These are phyloP conservation scores for Coenonympha arcania DNA, from an alignment of 2,888 invertebrate genomes.

Conservation along the genomic window DNA sequence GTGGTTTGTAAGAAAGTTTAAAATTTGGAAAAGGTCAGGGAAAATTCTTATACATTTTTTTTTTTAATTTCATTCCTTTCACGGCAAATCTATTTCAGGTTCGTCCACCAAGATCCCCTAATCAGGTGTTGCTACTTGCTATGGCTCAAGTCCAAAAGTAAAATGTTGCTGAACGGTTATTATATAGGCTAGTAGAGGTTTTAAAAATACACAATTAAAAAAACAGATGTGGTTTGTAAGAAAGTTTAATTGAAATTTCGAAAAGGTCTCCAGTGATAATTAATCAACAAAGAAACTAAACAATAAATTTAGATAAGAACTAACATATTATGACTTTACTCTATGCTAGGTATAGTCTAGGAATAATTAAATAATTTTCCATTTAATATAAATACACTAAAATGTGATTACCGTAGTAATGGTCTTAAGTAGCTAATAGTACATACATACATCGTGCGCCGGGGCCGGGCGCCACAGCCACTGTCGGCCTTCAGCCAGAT, in stretches of 20 bases:
- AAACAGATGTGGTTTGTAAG: slow-evolving; percentile 58
- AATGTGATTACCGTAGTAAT: slow-evolving; percentile 62
- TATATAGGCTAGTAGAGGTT: too few species aligned
- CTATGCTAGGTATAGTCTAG: slow-evolving; percentile 72
- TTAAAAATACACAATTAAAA: slow-evolving; percentile 5
- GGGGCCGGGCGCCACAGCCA: slow-evolving; percentile 29
- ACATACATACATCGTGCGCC: slow-evolving; percentile 54
- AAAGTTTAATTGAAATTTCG: slow-evolving; percentile 74
- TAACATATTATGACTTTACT: slow-evolving; percentile 64
- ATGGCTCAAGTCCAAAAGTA: too few species aligned
- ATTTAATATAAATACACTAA: slow-evolving; percentile 71
- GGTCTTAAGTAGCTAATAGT: slow-evolving; percentile 57
- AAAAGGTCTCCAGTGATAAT: slow-evolving; percentile 70
- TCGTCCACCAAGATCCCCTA: too few species aligned
- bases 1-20: too few species aligned
- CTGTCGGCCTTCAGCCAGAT: not conserved
- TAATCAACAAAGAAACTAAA: slow-evolving; percentile 68
- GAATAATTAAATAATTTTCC: slow-evolving; percentile 66
- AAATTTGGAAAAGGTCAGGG: too few species aligned
- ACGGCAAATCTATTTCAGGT: too few species aligned
- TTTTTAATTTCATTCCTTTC: too few species aligned
- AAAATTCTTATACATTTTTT: too few species aligned
- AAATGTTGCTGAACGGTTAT: too few species aligned
- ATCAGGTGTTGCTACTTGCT: too few species aligned
- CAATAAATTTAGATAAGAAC: slow-evolving; percentile 74